These are phyloP conservation scores for Icerya purchasi DNA, from an alignment of 2,888 invertebrate genomes.

Conservation along the genomic window DNA sequence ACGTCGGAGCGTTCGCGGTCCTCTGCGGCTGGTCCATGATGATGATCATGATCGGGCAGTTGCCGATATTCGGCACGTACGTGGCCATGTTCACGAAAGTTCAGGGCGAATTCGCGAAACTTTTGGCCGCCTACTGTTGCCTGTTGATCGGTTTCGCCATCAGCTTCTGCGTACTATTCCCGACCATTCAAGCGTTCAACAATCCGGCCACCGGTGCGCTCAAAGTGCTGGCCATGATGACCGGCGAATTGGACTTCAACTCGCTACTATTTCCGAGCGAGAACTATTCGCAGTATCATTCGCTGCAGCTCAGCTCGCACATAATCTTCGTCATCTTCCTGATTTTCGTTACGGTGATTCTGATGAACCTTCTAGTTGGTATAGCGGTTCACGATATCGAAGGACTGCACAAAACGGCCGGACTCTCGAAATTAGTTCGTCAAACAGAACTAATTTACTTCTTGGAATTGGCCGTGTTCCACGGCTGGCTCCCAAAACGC, in stretches of 20 bases:
- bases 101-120: slow-evolving; percentile 64
- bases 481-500: slow-evolving; percentile 54
- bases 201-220: slow-evolving; percentile 69
- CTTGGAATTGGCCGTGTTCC: slow-evolving; percentile 58
- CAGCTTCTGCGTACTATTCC: slow-evolving; percentile 72
- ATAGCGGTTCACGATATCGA: slow-evolving; percentile 76
- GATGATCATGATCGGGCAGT: slow-evolving; percentile 76
- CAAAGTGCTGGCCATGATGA: slow-evolving; percentile 73
- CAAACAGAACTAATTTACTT: slow-evolving; percentile 73
- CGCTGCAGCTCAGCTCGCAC: slow-evolving; percentile 58
- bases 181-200: slow-evolving; percentile 56
- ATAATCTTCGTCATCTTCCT: slow-evolving; percentile 59
- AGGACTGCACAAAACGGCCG: slow-evolving; percentile 64
- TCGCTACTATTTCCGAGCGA: slow-evolving; percentile 51
- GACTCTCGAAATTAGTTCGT: slow-evolving; percentile 56
- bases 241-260: slow-evolving; percentile 60
- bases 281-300: slow-evolving; percentile 24
- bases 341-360: slow-evolving; percentile 60
- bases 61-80: slow-evolving; percentile 71
- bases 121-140: slow-evolving; percentile 67
- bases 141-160: slow-evolving; percentile 67
- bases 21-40: slow-evolving; percentile 70
- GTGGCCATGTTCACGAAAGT: slow-evolving; percentile 80
- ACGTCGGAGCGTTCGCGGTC: slow-evolving; percentile 66
- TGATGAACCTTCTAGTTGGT: slow-evolving; percentile 68